Percentiles rank a stretch among this genome's conserved stretches.
Evolutionary conservation across 2,888 invertebrate genomes (phyloP).

Genomic region (Drosophila silvestris): DNA sequence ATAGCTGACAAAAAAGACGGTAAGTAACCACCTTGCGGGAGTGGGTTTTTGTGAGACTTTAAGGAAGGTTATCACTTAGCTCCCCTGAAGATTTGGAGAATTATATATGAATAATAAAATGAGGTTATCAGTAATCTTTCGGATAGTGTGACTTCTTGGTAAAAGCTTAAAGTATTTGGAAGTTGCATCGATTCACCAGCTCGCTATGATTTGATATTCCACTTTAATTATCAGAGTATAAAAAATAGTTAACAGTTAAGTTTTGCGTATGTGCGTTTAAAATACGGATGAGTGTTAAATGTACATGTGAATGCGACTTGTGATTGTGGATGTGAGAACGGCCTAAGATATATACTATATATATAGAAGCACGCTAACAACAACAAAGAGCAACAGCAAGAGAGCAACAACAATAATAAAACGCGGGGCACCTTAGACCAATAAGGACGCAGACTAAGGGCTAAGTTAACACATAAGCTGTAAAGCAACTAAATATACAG

Average conservation of each 20-base stretch:
- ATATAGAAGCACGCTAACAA: constrained; percentile 62
- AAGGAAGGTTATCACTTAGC: background rate
- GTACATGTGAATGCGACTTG: constrained; percentile 32
- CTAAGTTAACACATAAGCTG: constrained; percentile 39
- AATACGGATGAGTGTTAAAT: constrained; percentile 45
- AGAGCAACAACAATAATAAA: constrained; percentile 31
- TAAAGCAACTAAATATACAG: constrained; percentile 38
- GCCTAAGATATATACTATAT: constrained; percentile 27
- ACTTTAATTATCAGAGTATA: constrained; percentile 4
- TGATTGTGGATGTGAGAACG: constrained; percentile 38
- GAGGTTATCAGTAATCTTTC: background rate
- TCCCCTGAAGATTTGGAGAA: background rate
- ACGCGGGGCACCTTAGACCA: constrained; percentile 41
- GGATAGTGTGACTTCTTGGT: background rate
- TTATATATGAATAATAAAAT: background rate
- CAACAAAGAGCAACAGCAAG: constrained; percentile 44
- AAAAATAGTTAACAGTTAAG: constrained; percentile 7
- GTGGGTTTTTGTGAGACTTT: background rate
- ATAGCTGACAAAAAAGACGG: background rate
- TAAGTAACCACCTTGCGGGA: background rate
- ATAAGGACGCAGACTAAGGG: constrained; percentile 21
- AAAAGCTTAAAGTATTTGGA: background rate
- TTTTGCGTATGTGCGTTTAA: constrained; percentile 22
- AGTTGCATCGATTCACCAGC: background rate
- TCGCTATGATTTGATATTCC: background rate